Evolutionary conservation across 2,113 vertebrate genomes (phyloP), one percentile per base, ranked within the genome.

Genomic region (Notothenia coriiceps): DNA sequence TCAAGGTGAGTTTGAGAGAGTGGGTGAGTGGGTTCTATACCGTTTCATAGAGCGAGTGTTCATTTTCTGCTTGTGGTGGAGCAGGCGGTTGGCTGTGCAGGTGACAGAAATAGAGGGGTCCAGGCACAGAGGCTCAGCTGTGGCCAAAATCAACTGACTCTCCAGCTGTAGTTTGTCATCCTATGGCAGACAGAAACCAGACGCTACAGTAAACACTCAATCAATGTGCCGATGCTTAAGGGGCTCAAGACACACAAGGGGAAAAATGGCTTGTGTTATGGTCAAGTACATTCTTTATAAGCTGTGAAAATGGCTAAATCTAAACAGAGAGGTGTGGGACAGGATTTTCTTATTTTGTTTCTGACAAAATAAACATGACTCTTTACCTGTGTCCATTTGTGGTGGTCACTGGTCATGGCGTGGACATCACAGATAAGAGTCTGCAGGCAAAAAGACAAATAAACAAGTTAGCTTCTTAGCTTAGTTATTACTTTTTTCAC

Each of bases 51-150:
- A 96, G 61, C 94, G 96, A 2, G 97, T 98, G 86, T 98, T 99
- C 97, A 99, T 98, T 94, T 99, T 99, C 86, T 99, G 98, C 79
- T 96, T 98, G 92, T 99, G 99, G 93, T 98, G 98, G 8, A 99
- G 95, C 86, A 99, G 95, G 70, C 97, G 97, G 91, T 99, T 99
- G 82, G 97, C 94, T 80, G 98, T 97, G 91, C 97, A 99, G 35
- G 97, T 96, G 77, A 99, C 98, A 13, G 98, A 96, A 88, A 99
- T 94, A 55, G 98, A 99, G n/a, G 98, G 98, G 79, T 99, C 98
- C 86, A 99, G 96, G 94, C 98, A 99, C 87, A 99, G 91, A 70
- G 98, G 98, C 87, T 99, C 98, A 49, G 98, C 97, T 72, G 97
- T 99, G 72, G 98, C 97, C 86, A 99, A 92, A 87, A 99, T 97